Conservation (phyloP, 2,888 invertebrate genomes). For the Sphaerophoria taeniata region DNA sequence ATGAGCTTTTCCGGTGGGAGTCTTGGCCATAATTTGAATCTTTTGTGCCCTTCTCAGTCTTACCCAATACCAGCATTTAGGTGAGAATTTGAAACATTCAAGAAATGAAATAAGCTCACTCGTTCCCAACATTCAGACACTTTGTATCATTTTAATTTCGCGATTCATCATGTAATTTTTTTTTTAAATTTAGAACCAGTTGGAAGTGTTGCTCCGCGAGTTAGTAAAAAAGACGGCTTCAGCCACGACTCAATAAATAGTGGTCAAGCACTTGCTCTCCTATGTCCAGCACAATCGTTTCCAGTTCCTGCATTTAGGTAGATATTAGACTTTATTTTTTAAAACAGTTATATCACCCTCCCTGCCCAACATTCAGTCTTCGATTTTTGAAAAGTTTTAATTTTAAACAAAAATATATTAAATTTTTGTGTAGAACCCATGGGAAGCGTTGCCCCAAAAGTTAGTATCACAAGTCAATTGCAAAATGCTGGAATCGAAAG, state of each 20-base stretch:
- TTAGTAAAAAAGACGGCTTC: slow-evolving; percentile 83
- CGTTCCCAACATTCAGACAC: slow-evolving; percentile 57
- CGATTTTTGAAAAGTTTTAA: neutral
- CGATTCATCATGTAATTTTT: no score
- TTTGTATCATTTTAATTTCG: no score
- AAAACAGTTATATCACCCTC: no score
- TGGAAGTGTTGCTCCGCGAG: slow-evolving; percentile 85
- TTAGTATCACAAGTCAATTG: slow-evolving; percentile 87
- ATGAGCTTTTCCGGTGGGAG: slow-evolving; percentile 77
- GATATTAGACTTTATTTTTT: no score
- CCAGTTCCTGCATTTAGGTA: slow-evolving; percentile 86
- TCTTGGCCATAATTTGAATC: slow-evolving; percentile 77
- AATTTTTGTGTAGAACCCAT: slow-evolving; percentile 82
- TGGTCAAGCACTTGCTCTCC: slow-evolving; percentile 84
- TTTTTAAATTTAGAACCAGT: slow-evolving; percentile 80
- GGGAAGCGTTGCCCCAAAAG: slow-evolving; percentile 85
- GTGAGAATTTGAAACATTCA: slow-evolving; percentile 79
- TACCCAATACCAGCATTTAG: slow-evolving; percentile 87
- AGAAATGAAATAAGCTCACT: neutral
- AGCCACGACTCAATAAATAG: slow-evolving; percentile 79
- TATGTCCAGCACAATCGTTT: slow-evolving; percentile 90
- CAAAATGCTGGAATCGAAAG: slow-evolving; percentile 79
- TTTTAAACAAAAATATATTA: neutral
- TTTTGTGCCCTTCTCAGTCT: slow-evolving; percentile 87
- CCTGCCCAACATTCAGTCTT: slow-evolving; percentile 32